Evolutionary conservation across 92 coral and sea anemone genomes (phyloP), one percentile per base, ranked within the genome.

Genomic region (Porites evermanni): DNA sequence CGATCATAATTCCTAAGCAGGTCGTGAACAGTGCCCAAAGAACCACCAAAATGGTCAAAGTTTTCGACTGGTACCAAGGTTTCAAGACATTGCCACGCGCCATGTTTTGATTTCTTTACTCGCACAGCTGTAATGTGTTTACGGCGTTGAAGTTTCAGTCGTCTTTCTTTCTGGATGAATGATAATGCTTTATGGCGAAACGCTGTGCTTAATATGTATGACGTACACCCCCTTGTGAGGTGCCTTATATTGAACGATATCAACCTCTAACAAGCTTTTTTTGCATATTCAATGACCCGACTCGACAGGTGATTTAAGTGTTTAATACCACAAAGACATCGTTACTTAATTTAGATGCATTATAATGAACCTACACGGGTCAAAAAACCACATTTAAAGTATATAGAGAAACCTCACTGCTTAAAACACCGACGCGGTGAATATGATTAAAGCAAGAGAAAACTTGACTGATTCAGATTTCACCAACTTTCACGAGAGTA

Each of bases 1-100:
- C 93, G 53, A 96, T 90, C 99, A 95, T 97, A 14, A 97, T 86
- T 10, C 92, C 99, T 51, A 97, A 92, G 79, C 96, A 97, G 38
- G 94, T 82, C 21, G 96, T 95, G 67, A 95, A 93, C 0, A 97
- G 83, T 4, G 94, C 86, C 99, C 99, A 97, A 8, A 93, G 89
- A 67, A 93, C 91, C 19, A 95, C 94, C 18, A 97, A 88, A 71
- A 97, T 89, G 75, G 93, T 93, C 64, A 93, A 82, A 8, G 96
- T 89, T 78, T 94, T 89, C 47, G 99, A 97, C 52, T 93, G 96
- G 78, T 93, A 91, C 99, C 99, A 97, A 11, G 98, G 96, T 81
- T 95, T 95, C 50, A 69, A 53, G 4, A 83, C 53, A 13, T 81
- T 59, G 38, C 88, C 79, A 5, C 91, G 79, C 74, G 85, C 88